Evolutionary conservation across 1,140 invertebrate species (phyloP), one percentile per base, ranked within the genome.

Genomic region (Sipha flava): DNA sequence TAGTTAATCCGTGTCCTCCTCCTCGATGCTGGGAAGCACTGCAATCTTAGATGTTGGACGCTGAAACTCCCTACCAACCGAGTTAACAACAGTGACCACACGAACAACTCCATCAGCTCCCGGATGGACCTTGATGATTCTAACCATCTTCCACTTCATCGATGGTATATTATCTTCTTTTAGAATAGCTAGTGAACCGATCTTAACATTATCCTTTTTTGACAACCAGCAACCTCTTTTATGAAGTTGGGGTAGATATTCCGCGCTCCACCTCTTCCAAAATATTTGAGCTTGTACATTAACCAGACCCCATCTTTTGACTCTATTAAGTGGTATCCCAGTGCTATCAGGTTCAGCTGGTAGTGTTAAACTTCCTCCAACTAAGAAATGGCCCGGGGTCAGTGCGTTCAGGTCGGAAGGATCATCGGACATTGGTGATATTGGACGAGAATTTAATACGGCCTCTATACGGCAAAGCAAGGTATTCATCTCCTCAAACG

Each of bases 401-500:
- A 84, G 45, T 7, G 70, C 26, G 16, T 77, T 68, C 4, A 81
- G 45, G 31, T 85, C 83, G 10, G 70, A 79, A 9, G 83, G 81
- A 81, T 84, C 73, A 47, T 83, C 72, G 9, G 80, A 80, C 9
- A 83, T 18, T 0, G 82, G 79, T 12, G 62, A 79, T 43, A 82
- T 26, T 9, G 80, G 85, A 12, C 84, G 70, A 1, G 82, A 83
- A 80, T 86, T 85, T 1, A 85, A 47, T 18, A 80, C 79, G 10
- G 82, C 82, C 72, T 85, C 83, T 16, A 85, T 83, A 49, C 82
- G 21, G 23, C 66, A 80, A 10, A 84, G 52, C 3, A 83, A 79
- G 5, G 85, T 85, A 16, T 62, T 31, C 77, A 85, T 80, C 81
- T 85, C 83, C 62, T 85, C 85, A 54, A 66, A 84, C 14, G 34